Evolutionary conservation across 2,113 vertebrate species (phyloP).

Genomic region (Hemiprocne comata): DNA sequence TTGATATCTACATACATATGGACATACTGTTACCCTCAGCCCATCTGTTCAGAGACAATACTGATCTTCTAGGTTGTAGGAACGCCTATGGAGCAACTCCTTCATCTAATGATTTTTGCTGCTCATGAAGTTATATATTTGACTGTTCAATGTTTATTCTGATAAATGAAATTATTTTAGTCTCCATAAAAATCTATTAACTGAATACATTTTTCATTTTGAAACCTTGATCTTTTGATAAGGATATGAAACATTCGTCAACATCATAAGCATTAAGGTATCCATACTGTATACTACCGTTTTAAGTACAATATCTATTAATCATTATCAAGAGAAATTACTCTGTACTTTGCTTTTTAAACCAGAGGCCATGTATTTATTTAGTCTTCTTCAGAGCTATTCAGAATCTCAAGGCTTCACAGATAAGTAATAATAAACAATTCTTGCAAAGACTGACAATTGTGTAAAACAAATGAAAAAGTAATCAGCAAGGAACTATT

Average conservation of each 20-base stretch:
- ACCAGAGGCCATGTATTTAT: neutral
- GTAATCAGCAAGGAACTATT: neutral
- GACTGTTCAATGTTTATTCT: neutral
- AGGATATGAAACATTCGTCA: neutral
- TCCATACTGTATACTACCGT: neutral
- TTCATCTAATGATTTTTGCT: neutral
- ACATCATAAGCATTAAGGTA: neutral
- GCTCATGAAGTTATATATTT: neutral
- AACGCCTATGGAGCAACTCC: neutral
- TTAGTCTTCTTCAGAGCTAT: neutral
- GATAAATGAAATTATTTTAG: neutral
- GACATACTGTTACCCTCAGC: fast-evolving
- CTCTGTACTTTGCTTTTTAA: neutral
- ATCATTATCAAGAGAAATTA: neutral
- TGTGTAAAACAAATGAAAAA: neutral
- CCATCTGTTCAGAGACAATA: neutral
- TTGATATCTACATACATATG: fast-evolving
- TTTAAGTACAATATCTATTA: neutral
- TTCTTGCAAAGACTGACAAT: neutral
- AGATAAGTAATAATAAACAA: neutral
- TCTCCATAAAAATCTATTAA: neutral
- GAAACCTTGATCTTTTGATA: neutral
- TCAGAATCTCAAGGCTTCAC: neutral
- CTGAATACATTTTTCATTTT: neutral
- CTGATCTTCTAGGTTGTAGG: neutral